phyloP scores from a whole-genome alignment of 2,888 invertebrate genomes.

The Rhamphomyia laevipes region DNA sequence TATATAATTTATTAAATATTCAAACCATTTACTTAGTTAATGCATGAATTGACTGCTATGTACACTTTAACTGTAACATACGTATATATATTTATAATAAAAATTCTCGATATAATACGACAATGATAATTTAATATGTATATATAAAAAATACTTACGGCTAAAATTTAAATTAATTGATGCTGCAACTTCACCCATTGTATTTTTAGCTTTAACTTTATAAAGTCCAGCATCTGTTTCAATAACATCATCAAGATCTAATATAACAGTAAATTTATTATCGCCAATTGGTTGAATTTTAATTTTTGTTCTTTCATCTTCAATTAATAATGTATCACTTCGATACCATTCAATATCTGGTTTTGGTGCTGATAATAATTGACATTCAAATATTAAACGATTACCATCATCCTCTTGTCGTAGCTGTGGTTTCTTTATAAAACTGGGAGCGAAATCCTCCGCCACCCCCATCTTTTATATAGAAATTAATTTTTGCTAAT shows the following conservation, averaged over 20 bases:
- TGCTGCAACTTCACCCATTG: constrained; percentile 93
- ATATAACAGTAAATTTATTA: constrained; percentile 81
- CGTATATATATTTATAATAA: neutral
- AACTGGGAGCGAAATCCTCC: constrained; percentile 95
- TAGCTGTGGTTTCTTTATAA: constrained; percentile 94
- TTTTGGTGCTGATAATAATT: constrained; percentile 74
- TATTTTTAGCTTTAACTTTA: constrained; percentile 93
- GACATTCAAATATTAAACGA: constrained; percentile 88
- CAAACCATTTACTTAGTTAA: too few species aligned
- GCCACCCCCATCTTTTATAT: constrained; percentile 32
- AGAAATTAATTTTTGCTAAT: neutral
- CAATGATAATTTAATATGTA: neutral
- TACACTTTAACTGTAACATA: too few species aligned
- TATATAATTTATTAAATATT: too few species aligned
- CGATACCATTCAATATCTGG: constrained; percentile 89
- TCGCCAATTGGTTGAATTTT: constrained; percentile 74
- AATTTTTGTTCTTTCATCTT: constrained; percentile 77
- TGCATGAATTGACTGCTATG: too few species aligned
- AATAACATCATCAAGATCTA: constrained; percentile 91
- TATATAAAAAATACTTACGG: constrained; percentile 61
- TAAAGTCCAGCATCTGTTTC: constrained; percentile 93
- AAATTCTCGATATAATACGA: neutral
- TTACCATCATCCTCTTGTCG: constrained; percentile 95
- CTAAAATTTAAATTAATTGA: constrained; percentile 96
- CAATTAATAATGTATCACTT: constrained; percentile 71